Percentiles rank a stretch among this genome's conserved stretches.
Conservation (phyloP, 2,797 vertebrate species). For the Pantherophis vulpinus region DNA sequence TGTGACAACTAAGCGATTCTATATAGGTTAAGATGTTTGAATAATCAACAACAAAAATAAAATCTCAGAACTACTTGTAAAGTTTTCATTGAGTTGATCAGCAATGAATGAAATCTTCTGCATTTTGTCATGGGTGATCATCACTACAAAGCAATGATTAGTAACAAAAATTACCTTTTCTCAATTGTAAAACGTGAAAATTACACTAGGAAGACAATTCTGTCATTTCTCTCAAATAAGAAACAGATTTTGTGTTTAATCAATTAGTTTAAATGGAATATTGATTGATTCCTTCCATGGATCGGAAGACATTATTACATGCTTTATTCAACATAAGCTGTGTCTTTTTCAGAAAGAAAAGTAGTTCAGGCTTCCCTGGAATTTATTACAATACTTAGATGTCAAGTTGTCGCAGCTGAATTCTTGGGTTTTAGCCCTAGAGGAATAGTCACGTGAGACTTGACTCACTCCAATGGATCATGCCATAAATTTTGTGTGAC, state of each 20-base stretch:
- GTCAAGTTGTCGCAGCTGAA: neutral
- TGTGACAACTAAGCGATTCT: neutral
- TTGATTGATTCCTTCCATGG: neutral
- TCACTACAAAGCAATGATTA: slow-evolving; percentile 7
- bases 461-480: neutral
- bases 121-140: slow-evolving; percentile 7
- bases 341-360: neutral
- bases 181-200: neutral
- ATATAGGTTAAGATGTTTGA: neutral
- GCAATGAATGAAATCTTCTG: slow-evolving; percentile 25
- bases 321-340: accelerated
- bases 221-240: slow-evolving; percentile 1
- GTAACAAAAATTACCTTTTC: neutral
- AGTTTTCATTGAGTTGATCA: slow-evolving; percentile 42
- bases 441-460: neutral
- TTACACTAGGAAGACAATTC: neutral
- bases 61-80: neutral
- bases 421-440: neutral
- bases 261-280: neutral
- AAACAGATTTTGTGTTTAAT: neutral
- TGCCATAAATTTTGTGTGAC: neutral
- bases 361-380: neutral
- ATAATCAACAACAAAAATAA: slow-evolving; percentile 34
- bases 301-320: neutral
- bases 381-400: neutral